A percentile compares a stretch with the other conserved stretches of the same genome.
These are phyloP conservation scores for Antheraea assamensis DNA, from an alignment of 2,888 invertebrate genomes.

Conservation along the genomic window DNA sequence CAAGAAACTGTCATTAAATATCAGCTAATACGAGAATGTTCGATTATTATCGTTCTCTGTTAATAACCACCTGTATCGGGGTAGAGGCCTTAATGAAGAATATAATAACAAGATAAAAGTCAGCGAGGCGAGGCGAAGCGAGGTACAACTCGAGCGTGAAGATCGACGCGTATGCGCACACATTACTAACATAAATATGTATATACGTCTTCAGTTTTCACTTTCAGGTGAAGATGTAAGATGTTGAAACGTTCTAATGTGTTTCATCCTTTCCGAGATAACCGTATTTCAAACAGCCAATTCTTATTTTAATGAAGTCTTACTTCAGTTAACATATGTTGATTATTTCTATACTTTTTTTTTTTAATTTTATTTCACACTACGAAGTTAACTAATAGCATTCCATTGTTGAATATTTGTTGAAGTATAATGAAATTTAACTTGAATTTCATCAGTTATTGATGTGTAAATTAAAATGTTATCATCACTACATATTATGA, in stretches of 20 bases:
- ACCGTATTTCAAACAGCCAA: slow-evolving; percentile 2
- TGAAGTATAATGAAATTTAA: too few relatives aligned
- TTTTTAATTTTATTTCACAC: neutral
- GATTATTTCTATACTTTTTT: neutral
- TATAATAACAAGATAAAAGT: slow-evolving; percentile 34
- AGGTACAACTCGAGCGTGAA: slow-evolving; percentile 50
- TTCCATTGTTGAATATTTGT: too few relatives aligned
- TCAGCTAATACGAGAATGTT: slow-evolving; percentile 64
- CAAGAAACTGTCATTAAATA: slow-evolving; percentile 74
- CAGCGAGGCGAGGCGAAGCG: slow-evolving; percentile 35
- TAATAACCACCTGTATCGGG: slow-evolving; percentile 48
- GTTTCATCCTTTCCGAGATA: slow-evolving; percentile 6
- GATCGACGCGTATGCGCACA: slow-evolving; percentile 35
- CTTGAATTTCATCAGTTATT: too few relatives aligned
- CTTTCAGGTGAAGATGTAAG: slow-evolving; percentile 57
- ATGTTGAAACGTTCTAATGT: slow-evolving; percentile 7
- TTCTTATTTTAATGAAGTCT: slow-evolving; percentile 6
- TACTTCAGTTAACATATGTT: neutral
- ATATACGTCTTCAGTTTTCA: slow-evolving; percentile 63
- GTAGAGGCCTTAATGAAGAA: slow-evolving; percentile 52
- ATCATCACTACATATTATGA: too few relatives aligned
- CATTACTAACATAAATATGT: slow-evolving; percentile 29
- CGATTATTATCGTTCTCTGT: slow-evolving; percentile 50
- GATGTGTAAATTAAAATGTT: too few relatives aligned
- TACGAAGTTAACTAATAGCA: neutral